Evolutionary conservation across 2,797 vertebrate species (phyloP).

Genomic region (Pyrocephalus nanus): DNA sequence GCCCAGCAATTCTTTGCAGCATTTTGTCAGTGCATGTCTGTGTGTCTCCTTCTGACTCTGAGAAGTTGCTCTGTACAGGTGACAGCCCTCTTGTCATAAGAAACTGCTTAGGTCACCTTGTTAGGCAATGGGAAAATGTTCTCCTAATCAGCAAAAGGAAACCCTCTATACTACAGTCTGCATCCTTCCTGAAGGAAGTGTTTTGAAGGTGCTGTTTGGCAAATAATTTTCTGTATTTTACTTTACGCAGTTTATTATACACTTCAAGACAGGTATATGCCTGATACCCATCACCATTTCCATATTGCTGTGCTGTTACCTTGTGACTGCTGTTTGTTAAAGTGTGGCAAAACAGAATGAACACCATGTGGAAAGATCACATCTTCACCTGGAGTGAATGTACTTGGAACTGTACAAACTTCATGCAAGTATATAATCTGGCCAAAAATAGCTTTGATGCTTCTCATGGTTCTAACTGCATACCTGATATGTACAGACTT

Average conservation of each 20-base stretch:
- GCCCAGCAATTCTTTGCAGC: not conserved
- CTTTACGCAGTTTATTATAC: not conserved
- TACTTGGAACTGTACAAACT: fast-evolving
- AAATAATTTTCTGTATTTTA: not conserved
- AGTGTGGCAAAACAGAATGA: not conserved
- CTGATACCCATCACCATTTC: not conserved
- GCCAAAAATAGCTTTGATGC: not conserved
- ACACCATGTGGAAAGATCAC: not conserved
- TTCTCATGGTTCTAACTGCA: not conserved
- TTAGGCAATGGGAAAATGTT: not conserved
- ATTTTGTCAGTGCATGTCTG: not conserved
- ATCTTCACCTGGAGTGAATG: not conserved
- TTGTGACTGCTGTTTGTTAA: not conserved
- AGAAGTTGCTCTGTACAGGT: not conserved
- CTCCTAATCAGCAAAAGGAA: not conserved
- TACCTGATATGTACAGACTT: not conserved
- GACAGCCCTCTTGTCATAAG: not conserved
- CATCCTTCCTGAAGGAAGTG: not conserved
- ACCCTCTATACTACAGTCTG: fast-evolving
- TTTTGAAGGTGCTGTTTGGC: not conserved
- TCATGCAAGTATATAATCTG: not conserved
- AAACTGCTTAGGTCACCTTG: not conserved
- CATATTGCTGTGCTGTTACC: not conserved
- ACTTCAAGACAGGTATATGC: not conserved
- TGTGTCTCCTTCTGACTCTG: not conserved